These are phyloP conservation scores for Takifugu ocellatus DNA, from an alignment of 2,797 vertebrate species.

Conservation along the genomic window DNA sequence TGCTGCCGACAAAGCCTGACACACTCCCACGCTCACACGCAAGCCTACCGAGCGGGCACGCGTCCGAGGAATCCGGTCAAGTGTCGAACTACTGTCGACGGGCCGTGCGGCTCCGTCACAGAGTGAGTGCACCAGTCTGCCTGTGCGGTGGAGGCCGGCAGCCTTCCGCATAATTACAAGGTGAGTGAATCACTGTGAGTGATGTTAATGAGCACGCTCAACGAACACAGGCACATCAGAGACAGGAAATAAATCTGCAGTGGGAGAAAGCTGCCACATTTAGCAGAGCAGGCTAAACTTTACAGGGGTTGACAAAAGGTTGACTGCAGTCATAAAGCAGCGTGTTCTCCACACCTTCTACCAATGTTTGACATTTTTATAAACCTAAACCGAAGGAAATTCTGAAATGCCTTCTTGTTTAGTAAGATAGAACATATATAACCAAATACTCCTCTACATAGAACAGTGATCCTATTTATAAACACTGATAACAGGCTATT, in stretches of 20 bases:
- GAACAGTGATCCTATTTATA: too few species aligned
- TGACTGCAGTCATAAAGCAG: too few species aligned
- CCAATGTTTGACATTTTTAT: too few species aligned
- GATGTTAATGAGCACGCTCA: constrained; percentile 30
- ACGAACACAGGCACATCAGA: constrained; percentile 14
- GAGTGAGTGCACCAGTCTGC: constrained; percentile 37
- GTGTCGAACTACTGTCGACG: constrained; percentile 41
- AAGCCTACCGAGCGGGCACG: constrained; percentile 31
- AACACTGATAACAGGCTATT: too few species aligned
- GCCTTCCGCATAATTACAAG: constrained; percentile 41
- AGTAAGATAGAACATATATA: too few species aligned
- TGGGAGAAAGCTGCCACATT: background rate
- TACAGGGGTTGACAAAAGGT: too few species aligned
- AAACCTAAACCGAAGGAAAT: too few species aligned
- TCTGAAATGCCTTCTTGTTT: too few species aligned
- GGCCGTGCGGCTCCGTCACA: constrained; percentile 38
- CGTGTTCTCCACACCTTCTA: too few species aligned
- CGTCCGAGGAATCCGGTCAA: constrained; percentile 33
- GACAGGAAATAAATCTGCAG: constrained; percentile 5
- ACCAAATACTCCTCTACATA: too few species aligned
- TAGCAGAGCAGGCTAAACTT: too few species aligned
- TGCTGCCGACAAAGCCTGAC: constrained; percentile 61
- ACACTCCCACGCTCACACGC: constrained; percentile 54
- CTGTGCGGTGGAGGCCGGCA: constrained; percentile 30
- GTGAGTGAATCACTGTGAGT: constrained; percentile 40